These are phyloP conservation scores for Hydrocynus forskahlii DNA, from an alignment of 2,797 vertebrate genomes.

Conservation along the genomic window DNA sequence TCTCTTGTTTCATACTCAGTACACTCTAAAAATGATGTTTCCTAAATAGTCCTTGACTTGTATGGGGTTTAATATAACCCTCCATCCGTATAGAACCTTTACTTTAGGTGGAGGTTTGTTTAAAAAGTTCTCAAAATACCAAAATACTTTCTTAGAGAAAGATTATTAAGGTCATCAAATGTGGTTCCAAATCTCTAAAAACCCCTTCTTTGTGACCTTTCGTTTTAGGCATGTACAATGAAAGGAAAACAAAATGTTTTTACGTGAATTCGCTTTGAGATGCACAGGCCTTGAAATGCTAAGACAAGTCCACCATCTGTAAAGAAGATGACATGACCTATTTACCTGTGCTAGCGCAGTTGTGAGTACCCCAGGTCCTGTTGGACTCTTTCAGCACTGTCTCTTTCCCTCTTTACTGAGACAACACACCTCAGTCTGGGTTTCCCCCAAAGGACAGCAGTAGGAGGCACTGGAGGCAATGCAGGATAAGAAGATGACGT, in stretches of 20 bases:
- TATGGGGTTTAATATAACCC: no score
- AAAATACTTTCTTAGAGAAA: no score
- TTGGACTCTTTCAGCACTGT: background rate
- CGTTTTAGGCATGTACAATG: background rate
- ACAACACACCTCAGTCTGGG: conserved; percentile 13
- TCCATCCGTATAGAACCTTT: no score
- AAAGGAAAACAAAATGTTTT: background rate
- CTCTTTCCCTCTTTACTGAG: conserved; percentile 8
- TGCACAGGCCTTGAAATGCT: conserved; percentile 14
- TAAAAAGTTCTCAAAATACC: no score
- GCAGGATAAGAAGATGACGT: conserved; percentile 28
- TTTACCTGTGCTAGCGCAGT: conserved; percentile 22
- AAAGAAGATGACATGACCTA: background rate
- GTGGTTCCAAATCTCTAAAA: no score
- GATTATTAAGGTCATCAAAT: no score
- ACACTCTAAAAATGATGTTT: no score
- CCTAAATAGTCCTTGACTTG: no score
- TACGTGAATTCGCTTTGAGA: background rate
- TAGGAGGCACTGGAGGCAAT: conserved; percentile 22
- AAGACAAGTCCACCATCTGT: background rate
- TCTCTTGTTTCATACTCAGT: no score
- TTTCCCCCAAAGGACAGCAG: conserved; percentile 29
- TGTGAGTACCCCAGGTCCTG: conserved; percentile 15
- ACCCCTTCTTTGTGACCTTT: no score
- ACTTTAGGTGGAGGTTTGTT: no score